Conservation (phyloP, 2,113 vertebrate genomes). For the Perccottus glenii region DNA sequence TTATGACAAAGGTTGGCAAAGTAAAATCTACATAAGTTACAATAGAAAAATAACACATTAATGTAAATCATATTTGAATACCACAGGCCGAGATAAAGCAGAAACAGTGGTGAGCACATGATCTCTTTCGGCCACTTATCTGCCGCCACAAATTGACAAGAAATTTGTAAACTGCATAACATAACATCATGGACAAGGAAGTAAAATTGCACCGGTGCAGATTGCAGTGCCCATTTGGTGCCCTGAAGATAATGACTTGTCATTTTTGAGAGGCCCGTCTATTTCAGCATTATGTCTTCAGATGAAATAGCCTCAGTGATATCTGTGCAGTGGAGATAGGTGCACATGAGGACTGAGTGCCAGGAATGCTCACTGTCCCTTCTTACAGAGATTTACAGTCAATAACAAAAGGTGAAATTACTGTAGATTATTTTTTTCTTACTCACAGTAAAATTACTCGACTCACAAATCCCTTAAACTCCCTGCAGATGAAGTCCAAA, state of each 20-base stretch:
- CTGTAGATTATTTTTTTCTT: slow-evolving; percentile 16
- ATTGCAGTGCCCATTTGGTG: slow-evolving; percentile 28
- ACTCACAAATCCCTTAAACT: slow-evolving; percentile 14
- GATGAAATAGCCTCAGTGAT: slow-evolving; percentile 30
- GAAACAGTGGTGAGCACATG: slow-evolving; percentile 3
- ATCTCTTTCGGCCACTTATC: background rate
- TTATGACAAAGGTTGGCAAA: too few relatives aligned
- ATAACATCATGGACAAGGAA: slow-evolving; percentile 10
- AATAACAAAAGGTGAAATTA: slow-evolving; percentile 41
- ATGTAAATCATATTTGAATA: too few relatives aligned
- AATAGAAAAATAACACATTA: too few relatives aligned
- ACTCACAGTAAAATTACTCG: slow-evolving; percentile 24
- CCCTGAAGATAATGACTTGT: slow-evolving; percentile 46
- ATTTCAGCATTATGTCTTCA: slow-evolving; percentile 29
- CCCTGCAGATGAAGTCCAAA: slow-evolving; percentile 28
- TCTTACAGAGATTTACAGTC: slow-evolving; percentile 12
- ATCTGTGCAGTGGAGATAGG: slow-evolving; percentile 37
- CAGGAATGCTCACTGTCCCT: slow-evolving; percentile 1
- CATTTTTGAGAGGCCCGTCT: slow-evolving; percentile 7
- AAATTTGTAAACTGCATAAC: slow-evolving; percentile 25
- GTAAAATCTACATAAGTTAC: too few relatives aligned
- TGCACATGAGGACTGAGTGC: slow-evolving; percentile 25
- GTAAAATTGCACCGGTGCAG: slow-evolving; percentile 29
- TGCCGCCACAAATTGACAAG: slow-evolving; percentile 7
- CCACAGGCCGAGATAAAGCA: background rate